These are phyloP conservation scores for Gandaritis pyraliata DNA, from an alignment of 2,888 invertebrate genomes.

Conservation along the genomic window DNA sequence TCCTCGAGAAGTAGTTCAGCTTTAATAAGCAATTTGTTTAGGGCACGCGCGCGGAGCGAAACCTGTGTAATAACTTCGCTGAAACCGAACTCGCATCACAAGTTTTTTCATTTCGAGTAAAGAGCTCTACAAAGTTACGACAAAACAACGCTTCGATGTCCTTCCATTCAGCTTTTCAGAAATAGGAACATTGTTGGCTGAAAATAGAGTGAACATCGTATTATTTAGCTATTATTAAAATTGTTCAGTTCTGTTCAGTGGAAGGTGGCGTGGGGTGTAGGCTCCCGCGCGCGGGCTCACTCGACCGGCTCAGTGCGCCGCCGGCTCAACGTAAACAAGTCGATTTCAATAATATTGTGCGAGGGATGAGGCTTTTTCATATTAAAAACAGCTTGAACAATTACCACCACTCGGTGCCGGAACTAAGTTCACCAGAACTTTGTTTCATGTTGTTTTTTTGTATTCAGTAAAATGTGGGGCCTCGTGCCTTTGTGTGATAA, in stretches of 20 bases:
- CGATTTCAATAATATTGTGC: slow-evolving; percentile 2
- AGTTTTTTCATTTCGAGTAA: slow-evolving; percentile 25
- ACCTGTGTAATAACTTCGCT: slow-evolving; percentile 22
- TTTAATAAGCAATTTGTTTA: slow-evolving; percentile 35
- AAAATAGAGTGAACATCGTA: not conserved
- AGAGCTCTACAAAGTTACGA: slow-evolving; percentile 8
- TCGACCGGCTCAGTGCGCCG: slow-evolving; percentile 6
- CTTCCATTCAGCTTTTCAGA: not conserved
- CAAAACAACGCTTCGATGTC: slow-evolving; percentile 1
- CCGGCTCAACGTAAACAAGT: not conserved
- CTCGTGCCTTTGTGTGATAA: too few relatives aligned
- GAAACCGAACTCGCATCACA: slow-evolving; percentile 22
- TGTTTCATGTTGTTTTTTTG: too few relatives aligned
- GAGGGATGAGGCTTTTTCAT: not conserved
- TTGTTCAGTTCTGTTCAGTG: too few relatives aligned
- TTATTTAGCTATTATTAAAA: slow-evolving; percentile 5
- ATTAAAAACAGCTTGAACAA: slow-evolving; percentile 2
- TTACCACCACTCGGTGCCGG: slow-evolving; percentile 1
- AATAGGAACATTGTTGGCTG: not conserved
- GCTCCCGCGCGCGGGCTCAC: too few relatives aligned
- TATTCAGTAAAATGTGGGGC: too few relatives aligned
- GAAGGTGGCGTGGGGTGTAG: too few relatives aligned
- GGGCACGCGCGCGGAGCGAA: slow-evolving; percentile 21
- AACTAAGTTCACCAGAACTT: not conserved
- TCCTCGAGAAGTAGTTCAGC: slow-evolving; percentile 21